These are phyloP conservation scores for Tinea pellionella DNA, from an alignment of 2,888 invertebrate genomes.

Conservation along the genomic window DNA sequence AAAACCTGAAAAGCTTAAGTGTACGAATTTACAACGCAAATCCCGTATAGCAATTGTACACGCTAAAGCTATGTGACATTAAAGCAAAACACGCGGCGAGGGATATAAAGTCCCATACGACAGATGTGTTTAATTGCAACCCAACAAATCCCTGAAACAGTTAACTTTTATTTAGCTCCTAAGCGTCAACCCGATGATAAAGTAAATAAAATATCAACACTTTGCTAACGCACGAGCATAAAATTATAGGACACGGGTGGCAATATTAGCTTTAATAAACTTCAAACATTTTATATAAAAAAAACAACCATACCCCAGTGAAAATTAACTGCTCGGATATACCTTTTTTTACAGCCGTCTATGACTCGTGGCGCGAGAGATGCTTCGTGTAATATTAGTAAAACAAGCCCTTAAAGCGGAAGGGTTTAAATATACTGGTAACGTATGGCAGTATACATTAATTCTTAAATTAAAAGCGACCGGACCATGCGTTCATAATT, in stretches of 20 bases:
- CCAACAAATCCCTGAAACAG: conserved; percentile 55
- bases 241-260: conserved; percentile 43
- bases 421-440: conserved; percentile 39
- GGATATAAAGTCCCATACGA: conserved; percentile 46
- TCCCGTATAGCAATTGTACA: not conserved
- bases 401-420: conserved; percentile 38
- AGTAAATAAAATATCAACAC: conserved; percentile 63
- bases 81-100: conserved; percentile 3
- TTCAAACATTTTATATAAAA: conserved; percentile 48
- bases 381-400: conserved; percentile 33
- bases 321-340: conserved; percentile 51
- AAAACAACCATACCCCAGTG: conserved; percentile 35
- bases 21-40: not conserved
- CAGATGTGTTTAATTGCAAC: conserved; percentile 64
- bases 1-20: not conserved
- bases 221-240: conserved; percentile 43
- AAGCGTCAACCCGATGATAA: conserved; percentile 38
- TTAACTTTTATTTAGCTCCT: conserved; percentile 42
- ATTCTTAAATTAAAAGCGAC: conserved; percentile 49
- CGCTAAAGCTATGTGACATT: not conserved
- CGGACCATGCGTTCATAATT: conserved; percentile 32
- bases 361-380: conserved; percentile 23
- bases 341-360: conserved; percentile 38
- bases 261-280: conserved; percentile 58
- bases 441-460: conserved; percentile 40